Conservation (phyloP, 2,113 vertebrate genomes). For the Tychaedon coryphoeus region DNA sequence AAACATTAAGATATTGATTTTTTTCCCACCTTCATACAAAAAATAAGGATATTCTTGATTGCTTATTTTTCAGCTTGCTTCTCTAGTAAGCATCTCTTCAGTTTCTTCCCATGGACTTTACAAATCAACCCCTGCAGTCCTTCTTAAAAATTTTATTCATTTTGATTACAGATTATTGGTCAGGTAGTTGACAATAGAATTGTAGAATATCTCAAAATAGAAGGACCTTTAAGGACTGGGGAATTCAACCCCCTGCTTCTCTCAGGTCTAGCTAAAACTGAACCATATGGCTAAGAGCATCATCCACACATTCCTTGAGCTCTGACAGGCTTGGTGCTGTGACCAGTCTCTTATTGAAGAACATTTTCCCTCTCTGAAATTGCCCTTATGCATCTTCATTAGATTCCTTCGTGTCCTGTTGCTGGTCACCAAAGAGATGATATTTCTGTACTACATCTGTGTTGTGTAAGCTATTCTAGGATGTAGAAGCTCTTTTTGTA, state of each 20-base stretch:
- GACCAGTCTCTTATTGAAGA: background rate
- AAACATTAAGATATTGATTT: background rate
- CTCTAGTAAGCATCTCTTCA: background rate
- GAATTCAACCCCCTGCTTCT: background rate
- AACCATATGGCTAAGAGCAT: background rate
- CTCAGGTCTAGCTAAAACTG: background rate
- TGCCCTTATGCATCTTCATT: background rate
- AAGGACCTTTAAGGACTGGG: background rate
- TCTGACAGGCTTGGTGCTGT: background rate
- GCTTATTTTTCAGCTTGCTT: background rate
- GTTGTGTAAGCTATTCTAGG: background rate
- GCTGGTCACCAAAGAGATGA: background rate
- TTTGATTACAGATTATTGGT: background rate
- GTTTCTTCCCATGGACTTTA: background rate
- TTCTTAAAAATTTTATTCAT: background rate
- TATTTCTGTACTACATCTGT: background rate
- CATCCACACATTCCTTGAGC: background rate
- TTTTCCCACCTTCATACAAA: background rate
- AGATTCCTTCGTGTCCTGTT: rapidly evolving
- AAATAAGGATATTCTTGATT: background rate
- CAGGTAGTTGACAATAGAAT: background rate
- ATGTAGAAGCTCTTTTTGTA: background rate
- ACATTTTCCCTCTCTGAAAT: background rate
- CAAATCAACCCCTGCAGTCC: background rate
- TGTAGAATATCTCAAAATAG: background rate